Base-by-base conservation (phyloP, 2,888 invertebrate genomes). In the Mythimna ferrago region DNA sequence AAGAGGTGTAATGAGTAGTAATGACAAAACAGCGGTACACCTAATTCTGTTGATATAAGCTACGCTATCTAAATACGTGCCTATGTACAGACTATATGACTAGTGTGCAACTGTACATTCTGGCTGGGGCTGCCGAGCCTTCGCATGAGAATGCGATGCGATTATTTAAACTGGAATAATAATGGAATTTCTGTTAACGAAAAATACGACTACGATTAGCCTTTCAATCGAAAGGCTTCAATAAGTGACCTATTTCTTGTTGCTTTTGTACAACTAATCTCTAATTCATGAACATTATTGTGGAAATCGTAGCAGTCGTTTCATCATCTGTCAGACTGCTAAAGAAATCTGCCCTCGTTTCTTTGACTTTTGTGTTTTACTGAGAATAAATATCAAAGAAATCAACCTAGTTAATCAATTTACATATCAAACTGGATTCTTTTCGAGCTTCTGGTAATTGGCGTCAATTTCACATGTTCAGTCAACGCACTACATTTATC, bases 351-450 rank as follows among this genome's bases (percentile, higher is more conserved):
- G 78, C 57, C 38, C 82, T 64, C 63, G 10, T 71, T 81, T 61
- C 19, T 32, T 44, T 5, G n/a, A 44, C 32, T 66, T 66, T 56
- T 62, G 44, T 48, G 35, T 48, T 75, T n/a, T 53, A 48, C 56
- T 60, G 14, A 56, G 44, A 61, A 56, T 62, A 63, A 62, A 76
- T 65, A 81, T 63, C 51, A 60, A 65, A 73, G 56, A 68, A 78
- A 78, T 73, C 58, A 57, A 35, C 66, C 67, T 72, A 73, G 60
- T 67, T 58, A 65, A 70, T 78, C 66, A 82, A 73, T 82, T 67
- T 54, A 78, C 70, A 82, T 79, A 79, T 78, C 64, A 56, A 82
- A 79, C 80, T 82, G 64, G 64, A 67, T 71, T 67, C 48, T 60
- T 67, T 66, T 57, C 65, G 57, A 74, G 79, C 69, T 80, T 73